Evolutionary conservation across 2,113 vertebrate genomes (phyloP), one percentile per base, ranked within the genome.

Genomic region (Perognathus longimembris): DNA sequence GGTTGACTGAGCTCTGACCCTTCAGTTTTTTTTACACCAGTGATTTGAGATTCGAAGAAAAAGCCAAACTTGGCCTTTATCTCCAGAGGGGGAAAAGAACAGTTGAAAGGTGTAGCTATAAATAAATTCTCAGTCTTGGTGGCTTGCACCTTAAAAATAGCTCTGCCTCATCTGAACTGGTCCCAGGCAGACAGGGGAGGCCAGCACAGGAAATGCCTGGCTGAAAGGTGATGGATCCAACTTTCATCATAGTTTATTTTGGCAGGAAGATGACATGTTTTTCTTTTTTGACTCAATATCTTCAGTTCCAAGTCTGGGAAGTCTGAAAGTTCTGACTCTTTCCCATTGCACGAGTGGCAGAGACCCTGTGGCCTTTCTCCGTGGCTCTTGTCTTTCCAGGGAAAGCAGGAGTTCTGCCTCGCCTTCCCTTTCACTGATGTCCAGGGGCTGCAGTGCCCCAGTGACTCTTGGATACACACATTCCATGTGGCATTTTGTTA

Each of bases 171-270:
- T 7, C 6, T 5, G 82, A 90, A 86, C 82, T 85, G 78, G 96
- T 82, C 15, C 14, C 24, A 73, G 97, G 95, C 81, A 57, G 96
- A 86, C 96, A 24, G 67, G 88, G 82, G 89, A 80, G 69, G 76
- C 88, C 89, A 90, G 85, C 57, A 92, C 95, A 97, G 96, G 97
- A 98, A 98, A 96, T 97, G 95, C 95, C 98, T 97, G 91, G 94
- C 95, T 97, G 94, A 96, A 93, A 96, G 91, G 92, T 97, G 96
- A 79, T 79, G 75, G 81, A n/a, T 96, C 97, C 96, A 94, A 94
- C 75, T 96, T 97, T 96, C 73, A 87, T 85, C 95, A 69, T 95
- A 69, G 96, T 96, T 98, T 96, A 96, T 96, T 93, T 97, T 98
- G 97, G 96, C 97, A 97, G 92, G 59, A 84, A 80, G 12, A n/a